Conservation (phyloP, 2,113 vertebrate species). For the Salvelinus sp. region DNA sequence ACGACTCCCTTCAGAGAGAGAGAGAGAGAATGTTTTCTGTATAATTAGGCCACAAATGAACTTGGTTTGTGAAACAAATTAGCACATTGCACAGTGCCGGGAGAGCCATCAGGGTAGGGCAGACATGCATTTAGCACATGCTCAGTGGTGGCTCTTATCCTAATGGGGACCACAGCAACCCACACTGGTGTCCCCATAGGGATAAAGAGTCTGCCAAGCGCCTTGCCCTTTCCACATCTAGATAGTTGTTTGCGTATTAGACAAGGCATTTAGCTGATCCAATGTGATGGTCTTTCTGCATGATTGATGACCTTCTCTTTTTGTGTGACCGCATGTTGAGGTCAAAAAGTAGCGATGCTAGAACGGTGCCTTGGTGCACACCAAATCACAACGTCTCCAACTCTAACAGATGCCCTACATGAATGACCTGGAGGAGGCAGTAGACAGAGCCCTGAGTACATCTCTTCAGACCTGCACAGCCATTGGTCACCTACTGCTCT, state of each 20-base stretch:
- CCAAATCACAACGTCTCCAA: too few species aligned
- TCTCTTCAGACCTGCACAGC: too few species aligned
- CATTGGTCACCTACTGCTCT: too few species aligned
- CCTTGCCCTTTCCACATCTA: slow-evolving; percentile 6
- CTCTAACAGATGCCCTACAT: background rate
- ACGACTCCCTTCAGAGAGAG: background rate
- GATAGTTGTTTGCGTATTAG: background rate
- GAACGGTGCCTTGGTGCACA: too few species aligned
- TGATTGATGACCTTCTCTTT: background rate
- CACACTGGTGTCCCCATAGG: too few species aligned
- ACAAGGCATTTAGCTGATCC: background rate
- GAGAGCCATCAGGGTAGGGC: slow-evolving; percentile 18
- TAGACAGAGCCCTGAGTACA: too few species aligned
- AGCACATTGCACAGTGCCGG: slow-evolving; percentile 33
- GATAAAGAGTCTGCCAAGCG: too few species aligned
- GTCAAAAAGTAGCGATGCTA: too few species aligned
- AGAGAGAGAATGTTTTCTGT: slow-evolving; percentile 17
- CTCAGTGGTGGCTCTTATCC: background rate
- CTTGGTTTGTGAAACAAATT: slow-evolving; percentile 51
- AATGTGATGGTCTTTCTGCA: background rate
- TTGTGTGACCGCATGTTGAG: too few species aligned
- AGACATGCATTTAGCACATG: slow-evolving; percentile 7
- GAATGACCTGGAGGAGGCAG: background rate
- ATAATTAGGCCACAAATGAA: slow-evolving; percentile 56
- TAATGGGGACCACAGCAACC: too few species aligned